A percentile compares a stretch with the other conserved stretches of the same genome.
Conservation (phyloP, 1,140 invertebrate species). For the Musca domestica region DNA sequence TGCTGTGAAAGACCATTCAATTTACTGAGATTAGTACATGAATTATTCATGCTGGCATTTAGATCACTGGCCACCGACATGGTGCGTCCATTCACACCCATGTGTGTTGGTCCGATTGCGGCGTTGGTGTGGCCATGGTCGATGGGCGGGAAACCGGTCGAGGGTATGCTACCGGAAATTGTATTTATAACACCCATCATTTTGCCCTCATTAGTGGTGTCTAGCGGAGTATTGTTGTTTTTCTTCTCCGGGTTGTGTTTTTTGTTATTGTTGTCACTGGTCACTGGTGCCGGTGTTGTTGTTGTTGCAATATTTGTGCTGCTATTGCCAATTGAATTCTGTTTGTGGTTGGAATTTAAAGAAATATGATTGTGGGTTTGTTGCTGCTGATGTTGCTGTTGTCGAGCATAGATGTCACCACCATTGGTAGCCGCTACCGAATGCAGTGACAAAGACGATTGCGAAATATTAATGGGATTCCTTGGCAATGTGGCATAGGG, state of each 20-base stretch:
- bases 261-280: conserved; percentile 15
- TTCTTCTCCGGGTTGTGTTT: background rate
- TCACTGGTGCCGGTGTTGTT: conserved; percentile 23
- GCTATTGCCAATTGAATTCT: conserved; percentile 2
- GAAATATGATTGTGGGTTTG: conserved; percentile 18
- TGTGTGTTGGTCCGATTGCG: background rate
- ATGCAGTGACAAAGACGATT: background rate
- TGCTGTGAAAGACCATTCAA: conserved; percentile 26
- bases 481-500: conserved; percentile 47
- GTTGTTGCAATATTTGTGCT: conserved; percentile 3
- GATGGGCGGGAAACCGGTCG: conserved; percentile 32
- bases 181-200: conserved; percentile 44
- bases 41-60: conserved; percentile 33
- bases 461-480: conserved; percentile 1
- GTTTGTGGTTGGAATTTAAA: conserved; percentile 6
- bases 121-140: background rate
- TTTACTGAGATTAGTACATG: conserved; percentile 26
- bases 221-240: background rate
- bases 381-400: conserved; percentile 12
- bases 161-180: conserved; percentile 47
- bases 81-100: background rate
- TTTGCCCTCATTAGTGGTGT: conserved; percentile 18
- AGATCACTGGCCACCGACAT: conserved; percentile 30
- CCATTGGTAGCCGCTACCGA: background rate
- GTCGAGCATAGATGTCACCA: background rate